Conservation (phyloP, 2,797 vertebrate species). For the Babyrousa celebensis region DNA sequence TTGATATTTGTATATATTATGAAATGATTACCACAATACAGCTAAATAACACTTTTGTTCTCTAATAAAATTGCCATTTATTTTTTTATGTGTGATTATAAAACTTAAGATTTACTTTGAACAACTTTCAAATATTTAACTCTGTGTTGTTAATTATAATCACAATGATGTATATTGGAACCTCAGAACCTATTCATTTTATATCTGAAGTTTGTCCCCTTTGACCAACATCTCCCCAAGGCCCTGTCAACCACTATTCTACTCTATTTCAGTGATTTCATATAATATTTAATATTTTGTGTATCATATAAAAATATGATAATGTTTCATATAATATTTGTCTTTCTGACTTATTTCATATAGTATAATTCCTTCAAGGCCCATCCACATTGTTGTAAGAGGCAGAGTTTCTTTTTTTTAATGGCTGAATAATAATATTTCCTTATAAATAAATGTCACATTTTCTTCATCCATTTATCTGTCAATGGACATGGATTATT, state of each 20-base stretch:
- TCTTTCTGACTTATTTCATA: constrained; percentile 9
- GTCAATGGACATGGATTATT: background rate
- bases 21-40: background rate
- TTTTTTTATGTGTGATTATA: background rate
- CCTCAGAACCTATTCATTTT: background rate
- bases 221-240: background rate
- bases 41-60: background rate
- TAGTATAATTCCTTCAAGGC: background rate
- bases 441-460: background rate
- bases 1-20: background rate
- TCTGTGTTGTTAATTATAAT: background rate
- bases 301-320: too few relatives aligned
- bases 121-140: background rate
- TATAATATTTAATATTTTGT: too few relatives aligned
- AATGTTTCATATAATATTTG: background rate
- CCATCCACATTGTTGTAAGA: background rate
- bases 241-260: background rate
- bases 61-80: background rate
- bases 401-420: background rate
- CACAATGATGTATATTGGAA: background rate
- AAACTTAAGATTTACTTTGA: background rate
- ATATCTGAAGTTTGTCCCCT: background rate
- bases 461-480: background rate
- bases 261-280: background rate
- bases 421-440: background rate